A percentile compares a stretch with the other conserved stretches of the same genome.
Evolutionary conservation across 2,888 invertebrate genomes (phyloP).

Genomic region (Campopleginae sp.): DNA sequence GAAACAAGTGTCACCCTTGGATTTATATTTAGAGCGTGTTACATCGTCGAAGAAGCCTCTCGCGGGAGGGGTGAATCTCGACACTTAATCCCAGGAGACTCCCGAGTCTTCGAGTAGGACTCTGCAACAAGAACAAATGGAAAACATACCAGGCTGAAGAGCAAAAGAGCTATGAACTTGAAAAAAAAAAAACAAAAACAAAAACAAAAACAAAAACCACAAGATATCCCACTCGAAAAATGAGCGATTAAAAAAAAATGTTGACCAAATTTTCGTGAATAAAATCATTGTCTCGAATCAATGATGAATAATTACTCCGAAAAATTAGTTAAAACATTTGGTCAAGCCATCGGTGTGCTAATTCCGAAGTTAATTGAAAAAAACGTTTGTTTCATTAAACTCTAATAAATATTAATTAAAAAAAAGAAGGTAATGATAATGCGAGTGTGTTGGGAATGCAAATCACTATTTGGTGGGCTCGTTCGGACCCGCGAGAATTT

Average conservation of each 20-base stretch:
- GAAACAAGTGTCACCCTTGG: conserved; percentile 81
- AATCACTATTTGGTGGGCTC: conserved; percentile 17
- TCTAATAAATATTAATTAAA: conserved; percentile 6
- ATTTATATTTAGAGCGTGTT: conserved; percentile 79
- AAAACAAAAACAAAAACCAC: not conserved
- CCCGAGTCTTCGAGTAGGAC: conserved; percentile 47
- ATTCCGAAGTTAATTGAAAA: not conserved
- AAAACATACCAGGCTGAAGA: conserved; percentile 14
- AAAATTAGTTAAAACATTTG: not conserved
- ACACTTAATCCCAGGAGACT: conserved; percentile 53
- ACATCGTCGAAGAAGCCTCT: conserved; percentile 53
- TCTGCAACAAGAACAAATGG: conserved; percentile 44
- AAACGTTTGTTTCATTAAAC: not conserved
- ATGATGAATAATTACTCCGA: not conserved
- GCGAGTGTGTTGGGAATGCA: not conserved
- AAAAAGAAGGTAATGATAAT: not conserved
- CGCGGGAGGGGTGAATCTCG: conserved; percentile 45
- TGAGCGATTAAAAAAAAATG: not conserved
- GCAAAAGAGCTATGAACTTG: conserved; percentile 34
- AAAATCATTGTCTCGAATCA: not conserved
- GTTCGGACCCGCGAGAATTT: conserved; percentile 34
- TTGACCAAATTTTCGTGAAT: not conserved
- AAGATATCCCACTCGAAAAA: not conserved
- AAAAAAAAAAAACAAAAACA: not conserved
- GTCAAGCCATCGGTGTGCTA: not conserved